These are phyloP conservation scores for Madoqua kirkii DNA, from an alignment of 2,113 vertebrate genomes.

Conservation along the genomic window DNA sequence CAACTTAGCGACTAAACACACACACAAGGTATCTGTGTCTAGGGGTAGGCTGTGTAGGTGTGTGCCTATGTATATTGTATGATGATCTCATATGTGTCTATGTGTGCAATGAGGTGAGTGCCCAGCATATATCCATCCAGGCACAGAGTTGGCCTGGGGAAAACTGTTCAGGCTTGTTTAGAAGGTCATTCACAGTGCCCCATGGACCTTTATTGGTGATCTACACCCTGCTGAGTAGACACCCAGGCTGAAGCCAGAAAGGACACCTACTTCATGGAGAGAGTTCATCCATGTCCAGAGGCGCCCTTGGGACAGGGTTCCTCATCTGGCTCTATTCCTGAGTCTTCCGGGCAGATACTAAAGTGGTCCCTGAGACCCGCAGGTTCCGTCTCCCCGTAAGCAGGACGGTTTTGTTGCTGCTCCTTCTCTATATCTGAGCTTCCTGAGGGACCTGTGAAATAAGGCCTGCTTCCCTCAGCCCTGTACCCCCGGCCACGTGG, in stretches of 20 bases:
- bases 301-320: background rate
- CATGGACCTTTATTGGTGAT: background rate
- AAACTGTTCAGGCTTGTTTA: background rate
- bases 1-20: background rate
- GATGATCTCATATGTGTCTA: background rate
- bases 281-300: background rate
- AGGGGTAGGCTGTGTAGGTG: background rate
- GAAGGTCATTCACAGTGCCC: background rate
- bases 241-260: background rate
- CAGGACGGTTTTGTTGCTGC: too few species aligned
- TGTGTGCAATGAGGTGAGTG: background rate
- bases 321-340: background rate
- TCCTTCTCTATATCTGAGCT: background rate
- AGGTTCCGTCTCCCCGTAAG: background rate
- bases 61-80: background rate
- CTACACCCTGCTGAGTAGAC: background rate
- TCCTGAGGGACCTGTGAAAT: background rate
- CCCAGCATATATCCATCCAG: too few species aligned
- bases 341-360: background rate
- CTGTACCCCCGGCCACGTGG: too few species aligned
- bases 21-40: background rate
- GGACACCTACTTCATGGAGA: background rate
- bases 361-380: background rate
- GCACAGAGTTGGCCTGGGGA: background rate
- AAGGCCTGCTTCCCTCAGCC: background rate